Percentiles rank a stretch among this genome's conserved stretches.
phyloP scores from a whole-genome alignment of 2,888 invertebrate species.

The Dichetophora obliterata region DNA sequence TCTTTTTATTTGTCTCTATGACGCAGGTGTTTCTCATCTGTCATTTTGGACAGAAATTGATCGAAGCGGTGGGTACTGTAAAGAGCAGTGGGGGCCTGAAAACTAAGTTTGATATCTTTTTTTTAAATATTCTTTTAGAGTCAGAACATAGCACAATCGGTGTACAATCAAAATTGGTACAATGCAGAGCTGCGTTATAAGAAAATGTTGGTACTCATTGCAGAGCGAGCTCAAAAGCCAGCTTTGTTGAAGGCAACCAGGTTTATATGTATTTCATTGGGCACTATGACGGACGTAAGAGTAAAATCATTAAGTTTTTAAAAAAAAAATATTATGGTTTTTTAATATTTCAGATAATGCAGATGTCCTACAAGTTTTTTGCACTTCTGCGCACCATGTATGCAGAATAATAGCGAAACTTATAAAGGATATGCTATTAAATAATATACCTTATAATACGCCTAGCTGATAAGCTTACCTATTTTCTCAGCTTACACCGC shows the following conservation, averaged over 20 bases:
- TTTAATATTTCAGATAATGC: conserved; percentile 54
- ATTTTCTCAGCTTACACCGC: no score
- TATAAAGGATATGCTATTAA: neutral
- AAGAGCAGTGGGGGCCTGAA: no score
- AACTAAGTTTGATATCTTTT: no score
- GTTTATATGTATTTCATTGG: conserved; percentile 56
- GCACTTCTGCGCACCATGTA: conserved; percentile 52
- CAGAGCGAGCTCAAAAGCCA: conserved; percentile 58
- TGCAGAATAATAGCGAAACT: neutral
- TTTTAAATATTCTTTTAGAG: conserved; percentile 49
- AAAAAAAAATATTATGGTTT: no score
- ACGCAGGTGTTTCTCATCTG: conserved; percentile 62
- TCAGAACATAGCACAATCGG: conserved; percentile 51
- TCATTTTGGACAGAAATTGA: conserved; percentile 58
- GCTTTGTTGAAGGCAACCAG: conserved; percentile 57
- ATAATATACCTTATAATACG: no score
- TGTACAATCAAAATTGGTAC: conserved; percentile 60
- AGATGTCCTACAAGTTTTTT: conserved; percentile 61
- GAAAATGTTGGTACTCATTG: conserved; percentile 55
- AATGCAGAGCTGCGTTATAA: conserved; percentile 56
- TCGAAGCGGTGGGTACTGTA: conserved; percentile 54
- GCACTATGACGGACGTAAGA: conserved; percentile 58
- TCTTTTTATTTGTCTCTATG: conserved; percentile 59
- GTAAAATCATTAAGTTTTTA: neutral
- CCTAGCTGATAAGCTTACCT: no score